A percentile compares a stretch with the other conserved stretches of the same genome.
phyloP scores from a whole-genome alignment of 1,140 invertebrate species.

The Hydropsyche tenuis region DNA sequence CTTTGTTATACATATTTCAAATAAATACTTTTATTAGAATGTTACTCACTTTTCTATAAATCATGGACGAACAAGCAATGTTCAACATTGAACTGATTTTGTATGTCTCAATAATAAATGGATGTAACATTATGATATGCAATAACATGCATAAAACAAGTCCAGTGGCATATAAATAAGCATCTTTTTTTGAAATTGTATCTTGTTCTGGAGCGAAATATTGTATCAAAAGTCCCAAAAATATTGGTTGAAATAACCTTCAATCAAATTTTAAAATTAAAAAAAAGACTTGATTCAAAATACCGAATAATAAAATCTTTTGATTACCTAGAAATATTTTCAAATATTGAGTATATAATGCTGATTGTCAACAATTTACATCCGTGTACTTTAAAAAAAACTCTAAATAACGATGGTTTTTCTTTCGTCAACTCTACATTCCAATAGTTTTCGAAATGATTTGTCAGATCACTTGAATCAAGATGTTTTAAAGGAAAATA shows the following conservation, averaged over 20 bases:
- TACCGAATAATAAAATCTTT: too few species aligned
- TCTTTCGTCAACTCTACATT: slow-evolving; percentile 52
- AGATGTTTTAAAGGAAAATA: slow-evolving; percentile 34
- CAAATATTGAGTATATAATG: slow-evolving; percentile 30
- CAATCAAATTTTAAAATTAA: slow-evolving; percentile 66
- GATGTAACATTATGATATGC: slow-evolving; percentile 75
- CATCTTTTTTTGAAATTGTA: slow-evolving; percentile 60
- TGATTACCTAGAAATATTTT: slow-evolving; percentile 35
- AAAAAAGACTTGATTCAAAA: neutral
- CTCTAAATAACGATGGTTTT: slow-evolving; percentile 54
- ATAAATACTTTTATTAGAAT: too few species aligned
- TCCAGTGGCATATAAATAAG: slow-evolving; percentile 72
- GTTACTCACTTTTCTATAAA: slow-evolving; percentile 77
- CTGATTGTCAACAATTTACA: slow-evolving; percentile 43
- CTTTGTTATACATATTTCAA: neutral
- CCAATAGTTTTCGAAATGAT: slow-evolving; percentile 37
- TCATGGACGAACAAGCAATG: slow-evolving; percentile 78
- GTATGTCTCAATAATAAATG: slow-evolving; percentile 77
- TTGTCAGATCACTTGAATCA: neutral
- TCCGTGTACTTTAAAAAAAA: slow-evolving; percentile 55
- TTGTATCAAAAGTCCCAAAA: slow-evolving; percentile 72
- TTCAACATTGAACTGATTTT: slow-evolving; percentile 78
- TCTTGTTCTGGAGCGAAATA: slow-evolving; percentile 68
- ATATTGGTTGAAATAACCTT: slow-evolving; percentile 74
- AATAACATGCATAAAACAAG: slow-evolving; percentile 70